Evolutionary conservation across 2,888 invertebrate species (phyloP), one percentile per base, ranked within the genome.

Genomic region (Tinea semifulvella): DNA sequence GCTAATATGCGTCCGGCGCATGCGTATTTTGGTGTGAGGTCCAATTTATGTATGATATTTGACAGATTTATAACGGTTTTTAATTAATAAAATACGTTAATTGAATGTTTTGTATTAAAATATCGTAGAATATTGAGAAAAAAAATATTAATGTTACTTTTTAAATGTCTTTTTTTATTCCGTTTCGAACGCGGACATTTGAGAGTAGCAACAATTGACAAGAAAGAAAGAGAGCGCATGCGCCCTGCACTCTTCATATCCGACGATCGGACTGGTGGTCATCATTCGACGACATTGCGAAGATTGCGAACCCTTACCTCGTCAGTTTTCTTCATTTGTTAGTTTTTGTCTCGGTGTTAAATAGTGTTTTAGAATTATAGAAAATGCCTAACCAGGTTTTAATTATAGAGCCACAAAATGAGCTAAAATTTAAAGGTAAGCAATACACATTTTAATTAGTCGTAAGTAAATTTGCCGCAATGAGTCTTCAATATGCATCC

Each of bases 371-470:
- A 22, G 8, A 22, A 5, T 7, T 7, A 22, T 22, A 7, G 22
- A 22, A 22, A 65, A 80, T 80, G 79, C 87, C 86, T 60, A 90
- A 91, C 71, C 92, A 92, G 74, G 86, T 92, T 70, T 84, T 95
- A 77, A 84, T 85, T 69, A 92, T 95, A 86, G 92, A 94, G 65
- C 95, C 95, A 59, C 88, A 89, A 80, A 86, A 87, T 79, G 95
- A 94, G 82, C 87, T 95, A 62, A 91, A 89, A 84, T 95, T 95
- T 83, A 87, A 88, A 85, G 94, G 95, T 94, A 83, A 88, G 89
- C 77, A 22, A 25, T 2, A 4, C 11, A 10, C 8, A 10, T 20
- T 31, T 38, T 5, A 18, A 35, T 27, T 42, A 38, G 4, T n/a
- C 11, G 3, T 25, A 20, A 4, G n/a, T 52, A 49, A 51, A 53